These are phyloP conservation scores for Maniola hyperantus DNA, from an alignment of 2,888 invertebrate genomes.

Conservation along the genomic window DNA sequence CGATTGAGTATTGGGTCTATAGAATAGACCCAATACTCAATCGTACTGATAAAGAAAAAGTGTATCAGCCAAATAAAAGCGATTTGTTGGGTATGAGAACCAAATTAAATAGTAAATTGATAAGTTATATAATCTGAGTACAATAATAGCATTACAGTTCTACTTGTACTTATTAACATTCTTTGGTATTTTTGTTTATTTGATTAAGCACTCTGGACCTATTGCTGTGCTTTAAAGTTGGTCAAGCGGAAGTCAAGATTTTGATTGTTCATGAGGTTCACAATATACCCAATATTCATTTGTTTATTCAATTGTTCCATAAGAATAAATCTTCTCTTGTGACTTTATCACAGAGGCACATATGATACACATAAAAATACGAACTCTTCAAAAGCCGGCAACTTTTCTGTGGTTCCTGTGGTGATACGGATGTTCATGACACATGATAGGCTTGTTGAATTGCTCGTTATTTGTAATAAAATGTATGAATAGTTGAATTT, in stretches of 20 bases:
- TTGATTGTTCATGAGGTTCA: not conserved
- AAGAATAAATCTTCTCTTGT: no score
- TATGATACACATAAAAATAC: no score
- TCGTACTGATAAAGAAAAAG: not conserved
- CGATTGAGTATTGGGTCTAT: no score
- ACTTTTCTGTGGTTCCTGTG: no score
- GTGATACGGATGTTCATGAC: no score
- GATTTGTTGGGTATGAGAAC: constrained; percentile 14
- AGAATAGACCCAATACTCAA: not conserved
- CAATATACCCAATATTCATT: not conserved
- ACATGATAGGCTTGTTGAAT: no score
- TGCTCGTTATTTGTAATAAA: no score
- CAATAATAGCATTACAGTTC: constrained; percentile 12
- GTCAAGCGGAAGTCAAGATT: constrained; percentile 1
- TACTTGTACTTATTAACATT: constrained; percentile 11
- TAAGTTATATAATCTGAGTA: constrained; percentile 15
- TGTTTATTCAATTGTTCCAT: no score
- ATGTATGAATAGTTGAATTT: no score
- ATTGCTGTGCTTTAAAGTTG: not conserved
- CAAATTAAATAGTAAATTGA: constrained; percentile 23
- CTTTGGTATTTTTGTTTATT: constrained; percentile 8
- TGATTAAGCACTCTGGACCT: not conserved
- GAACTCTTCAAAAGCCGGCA: no score
- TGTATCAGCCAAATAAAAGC: constrained; percentile 14
- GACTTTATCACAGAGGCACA: no score